Conservation (phyloP, 2,888 invertebrate genomes). For the Ophion costatus region DNA sequence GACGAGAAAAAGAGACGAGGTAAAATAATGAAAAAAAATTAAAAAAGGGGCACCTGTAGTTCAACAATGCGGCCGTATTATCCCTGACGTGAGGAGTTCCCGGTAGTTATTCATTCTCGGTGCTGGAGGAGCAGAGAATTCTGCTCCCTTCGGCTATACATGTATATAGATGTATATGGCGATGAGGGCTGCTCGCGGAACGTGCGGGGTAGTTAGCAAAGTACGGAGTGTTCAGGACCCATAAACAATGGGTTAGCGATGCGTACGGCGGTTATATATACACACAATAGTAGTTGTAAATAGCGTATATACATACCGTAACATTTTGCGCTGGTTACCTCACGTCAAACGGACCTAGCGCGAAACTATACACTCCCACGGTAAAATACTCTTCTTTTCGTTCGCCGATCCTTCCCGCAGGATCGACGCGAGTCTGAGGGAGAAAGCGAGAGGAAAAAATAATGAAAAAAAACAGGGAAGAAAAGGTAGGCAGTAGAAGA, state of each 20-base stretch:
- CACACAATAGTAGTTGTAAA: slow-evolving; percentile 44
- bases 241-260: slow-evolving; percentile 80
- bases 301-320: slow-evolving; percentile 33
- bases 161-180: not conserved
- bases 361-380: slow-evolving; percentile 76
- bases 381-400: slow-evolving; percentile 66
- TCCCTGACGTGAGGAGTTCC: slow-evolving; percentile 3
- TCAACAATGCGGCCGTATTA: not conserved
- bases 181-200: slow-evolving; percentile 44
- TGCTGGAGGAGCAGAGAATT: not conserved
- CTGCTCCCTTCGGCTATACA: not conserved
- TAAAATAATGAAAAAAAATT: not conserved
- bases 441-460: slow-evolving; percentile 21
- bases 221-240: slow-evolving; percentile 76
- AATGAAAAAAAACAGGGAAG: slow-evolving; percentile 4
- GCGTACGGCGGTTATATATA: slow-evolving; percentile 64
- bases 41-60: not conserved
- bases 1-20: not conserved
- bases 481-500: not conserved
- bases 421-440: slow-evolving; percentile 22
- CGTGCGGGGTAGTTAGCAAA: slow-evolving; percentile 78
- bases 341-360: slow-evolving; percentile 59
- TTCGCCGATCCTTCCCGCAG: slow-evolving; percentile 40
- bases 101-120: slow-evolving; percentile 10
- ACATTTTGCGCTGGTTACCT: slow-evolving; percentile 22